Evolutionary conservation across 2,113 vertebrate species (phyloP).

Genomic region (Micronycteris hirsuta): DNA sequence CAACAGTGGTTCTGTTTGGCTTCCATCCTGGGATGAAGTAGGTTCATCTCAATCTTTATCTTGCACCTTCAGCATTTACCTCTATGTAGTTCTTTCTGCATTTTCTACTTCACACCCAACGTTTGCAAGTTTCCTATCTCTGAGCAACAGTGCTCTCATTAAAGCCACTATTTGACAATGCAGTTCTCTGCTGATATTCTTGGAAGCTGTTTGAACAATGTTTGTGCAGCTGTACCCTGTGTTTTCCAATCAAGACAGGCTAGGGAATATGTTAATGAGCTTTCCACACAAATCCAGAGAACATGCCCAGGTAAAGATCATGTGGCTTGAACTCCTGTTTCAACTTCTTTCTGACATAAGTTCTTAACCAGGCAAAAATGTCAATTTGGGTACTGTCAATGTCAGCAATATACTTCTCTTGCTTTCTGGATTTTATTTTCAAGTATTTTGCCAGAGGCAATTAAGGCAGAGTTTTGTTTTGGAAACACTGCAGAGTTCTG

Average conservation of each 20-base stretch:
- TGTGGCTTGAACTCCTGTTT: slow-evolving; percentile 13
- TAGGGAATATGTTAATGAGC: slow-evolving; percentile 43
- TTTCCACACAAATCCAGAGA: background rate
- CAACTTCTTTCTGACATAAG: background rate
- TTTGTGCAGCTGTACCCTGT: slow-evolving; percentile 5
- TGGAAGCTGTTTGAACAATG: slow-evolving; percentile 35
- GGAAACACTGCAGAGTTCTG: slow-evolving; percentile 12
- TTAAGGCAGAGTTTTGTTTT: slow-evolving; percentile 58
- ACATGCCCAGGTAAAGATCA: background rate
- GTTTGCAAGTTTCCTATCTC: slow-evolving; percentile 18
- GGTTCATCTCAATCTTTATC: background rate
- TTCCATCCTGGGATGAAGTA: background rate
- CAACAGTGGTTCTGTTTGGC: background rate
- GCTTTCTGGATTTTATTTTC: slow-evolving; percentile 43
- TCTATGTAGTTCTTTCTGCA: background rate
- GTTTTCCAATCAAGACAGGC: slow-evolving; percentile 31
- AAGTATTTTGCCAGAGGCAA: slow-evolving; percentile 58
- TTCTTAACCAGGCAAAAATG: background rate
- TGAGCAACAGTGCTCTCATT: slow-evolving; percentile 8
- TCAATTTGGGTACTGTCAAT: background rate
- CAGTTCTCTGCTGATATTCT: slow-evolving; percentile 39
- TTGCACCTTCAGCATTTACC: background rate
- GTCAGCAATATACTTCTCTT: background rate
- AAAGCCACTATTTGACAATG: background rate
- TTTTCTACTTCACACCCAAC: background rate